These are phyloP conservation scores for Chloroclysta siterata DNA, from an alignment of 2,888 invertebrate species.

Conservation along the genomic window DNA sequence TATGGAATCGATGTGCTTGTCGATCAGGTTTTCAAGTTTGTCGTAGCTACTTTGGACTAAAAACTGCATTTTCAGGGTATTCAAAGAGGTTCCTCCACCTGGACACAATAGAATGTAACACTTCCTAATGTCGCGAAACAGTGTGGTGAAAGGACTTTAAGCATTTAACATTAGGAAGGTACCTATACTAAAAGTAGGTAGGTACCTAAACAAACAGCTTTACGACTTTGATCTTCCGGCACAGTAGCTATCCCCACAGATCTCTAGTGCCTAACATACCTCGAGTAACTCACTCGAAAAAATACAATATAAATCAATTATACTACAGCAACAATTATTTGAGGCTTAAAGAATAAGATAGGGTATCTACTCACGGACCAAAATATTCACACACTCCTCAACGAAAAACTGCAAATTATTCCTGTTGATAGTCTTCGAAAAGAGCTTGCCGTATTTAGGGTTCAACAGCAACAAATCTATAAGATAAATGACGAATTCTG, in stretches of 20 bases:
- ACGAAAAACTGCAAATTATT: constrained; percentile 82
- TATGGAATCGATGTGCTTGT: constrained; percentile 80
- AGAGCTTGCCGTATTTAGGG: constrained; percentile 83
- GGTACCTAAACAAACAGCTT: no score
- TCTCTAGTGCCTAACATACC: no score
- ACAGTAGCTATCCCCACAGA: no score
- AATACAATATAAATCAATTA: no score
- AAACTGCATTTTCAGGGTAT: constrained; percentile 87
- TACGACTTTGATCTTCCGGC: no score
- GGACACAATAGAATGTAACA: constrained; percentile 25
- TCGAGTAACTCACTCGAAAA: no score
- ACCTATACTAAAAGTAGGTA: no score
- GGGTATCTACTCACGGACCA: constrained; percentile 74
- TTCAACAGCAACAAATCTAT: constrained; percentile 82
- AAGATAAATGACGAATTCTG: constrained; percentile 81
- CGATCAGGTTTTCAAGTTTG: constrained; percentile 76
- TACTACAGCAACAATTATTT: no score
- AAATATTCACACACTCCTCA: constrained; percentile 74
- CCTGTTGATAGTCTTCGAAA: constrained; percentile 74
- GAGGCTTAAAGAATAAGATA: not conserved
- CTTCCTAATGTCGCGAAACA: no score
- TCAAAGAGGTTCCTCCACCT: constrained; percentile 74
- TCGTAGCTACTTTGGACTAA: constrained; percentile 85
- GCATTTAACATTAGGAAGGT: no score
- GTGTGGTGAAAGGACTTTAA: no score